Evolutionary conservation across 2,888 invertebrate genomes (phyloP), one percentile per base, ranked within the genome.

Genomic region (Iselma pallidipennis): DNA sequence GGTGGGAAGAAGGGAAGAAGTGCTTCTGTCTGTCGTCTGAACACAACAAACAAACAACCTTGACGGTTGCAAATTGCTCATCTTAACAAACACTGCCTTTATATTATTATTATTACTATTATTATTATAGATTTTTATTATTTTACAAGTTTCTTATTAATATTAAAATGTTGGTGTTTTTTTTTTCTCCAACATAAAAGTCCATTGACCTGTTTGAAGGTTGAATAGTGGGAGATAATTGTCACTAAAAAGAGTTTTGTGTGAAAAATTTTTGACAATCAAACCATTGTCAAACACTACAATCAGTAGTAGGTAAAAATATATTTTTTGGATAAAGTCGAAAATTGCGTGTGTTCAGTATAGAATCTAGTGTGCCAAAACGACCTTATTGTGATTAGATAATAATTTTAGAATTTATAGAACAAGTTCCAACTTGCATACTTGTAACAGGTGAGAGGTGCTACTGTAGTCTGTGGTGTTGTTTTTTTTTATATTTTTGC

Each of bases 41-140:
- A n/a, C n/a, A n/a, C n/a, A 21, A 45, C 45, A 45, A 45, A 45
- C 21, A 45, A 45, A 45, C 45, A 45, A 45, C 45, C 45, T 45
- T 45, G 45, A 21, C 19, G 45, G 45, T 21, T 45, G 45, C 45
- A 10, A 45, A 21, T 45, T 45, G 45, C 12, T 45, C 45, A 42
- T 42, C 42, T n/a, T 4, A 45, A 12, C 10, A 45, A 45, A 45
- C 21, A 21, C 21, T 23, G 45, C 45, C 45, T 45, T 19, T 12
- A 45, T 21, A 45, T 5, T 4, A 3, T 5, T 21, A 1, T 45
- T 21, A 21, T 45, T 31, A n/a, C n/a, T n/a, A n/a, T n/a, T n/a
- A n/a, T n/a, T n/a, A 31, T n/a, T 28, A 31, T 29, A 29, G 7
- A 29, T 29, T 2, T 9, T 29, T n/a, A n/a, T n/a, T n/a, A n/a